phyloP scores from a whole-genome alignment of 2,797 vertebrate species.

The Toxotes lorentzi region DNA sequence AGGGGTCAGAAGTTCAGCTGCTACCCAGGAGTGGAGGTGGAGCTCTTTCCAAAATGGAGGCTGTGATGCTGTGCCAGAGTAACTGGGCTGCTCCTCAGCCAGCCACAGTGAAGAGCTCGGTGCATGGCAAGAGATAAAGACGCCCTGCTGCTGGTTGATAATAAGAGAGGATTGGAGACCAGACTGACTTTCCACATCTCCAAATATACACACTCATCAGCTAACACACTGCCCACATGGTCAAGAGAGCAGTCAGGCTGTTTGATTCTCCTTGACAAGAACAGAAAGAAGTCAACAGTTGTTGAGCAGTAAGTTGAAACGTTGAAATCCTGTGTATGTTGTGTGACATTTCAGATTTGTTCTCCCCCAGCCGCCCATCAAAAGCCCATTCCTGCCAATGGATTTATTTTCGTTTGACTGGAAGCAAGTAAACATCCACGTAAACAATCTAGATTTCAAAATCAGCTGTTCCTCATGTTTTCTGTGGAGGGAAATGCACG shows the following conservation, averaged over 20 bases:
- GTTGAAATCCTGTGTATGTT: constrained; percentile 15
- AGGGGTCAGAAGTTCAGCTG: constrained; percentile 84
- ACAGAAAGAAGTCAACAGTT: constrained; percentile 5
- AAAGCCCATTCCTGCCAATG: neutral
- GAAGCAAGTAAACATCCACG: neutral
- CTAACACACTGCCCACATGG: constrained; percentile 25
- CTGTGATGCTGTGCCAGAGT: constrained; percentile 85
- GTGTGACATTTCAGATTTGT: constrained; percentile 2
- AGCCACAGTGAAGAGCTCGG: constrained; percentile 73
- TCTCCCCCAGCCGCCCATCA: no score
- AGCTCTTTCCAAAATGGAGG: constrained; percentile 70
- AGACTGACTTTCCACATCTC: constrained; percentile 46
- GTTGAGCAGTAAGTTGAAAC: constrained; percentile 6
- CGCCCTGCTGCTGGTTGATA: constrained; percentile 80
- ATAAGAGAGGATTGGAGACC: constrained; percentile 64
- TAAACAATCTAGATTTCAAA: neutral
- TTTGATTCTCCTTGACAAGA: constrained; percentile 54
- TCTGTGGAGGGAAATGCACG: neutral
- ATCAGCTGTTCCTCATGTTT: neutral
- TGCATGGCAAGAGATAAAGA: constrained; percentile 81
- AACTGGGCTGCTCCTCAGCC: constrained; percentile 61
- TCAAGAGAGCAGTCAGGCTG: constrained; percentile 22
- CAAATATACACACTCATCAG: constrained; percentile 13
- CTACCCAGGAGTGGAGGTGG: constrained; percentile 73
- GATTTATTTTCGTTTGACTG: neutral